Evolutionary conservation across 2,113 vertebrate species (phyloP).

Genomic region (Rattus norvegicus): DNA sequence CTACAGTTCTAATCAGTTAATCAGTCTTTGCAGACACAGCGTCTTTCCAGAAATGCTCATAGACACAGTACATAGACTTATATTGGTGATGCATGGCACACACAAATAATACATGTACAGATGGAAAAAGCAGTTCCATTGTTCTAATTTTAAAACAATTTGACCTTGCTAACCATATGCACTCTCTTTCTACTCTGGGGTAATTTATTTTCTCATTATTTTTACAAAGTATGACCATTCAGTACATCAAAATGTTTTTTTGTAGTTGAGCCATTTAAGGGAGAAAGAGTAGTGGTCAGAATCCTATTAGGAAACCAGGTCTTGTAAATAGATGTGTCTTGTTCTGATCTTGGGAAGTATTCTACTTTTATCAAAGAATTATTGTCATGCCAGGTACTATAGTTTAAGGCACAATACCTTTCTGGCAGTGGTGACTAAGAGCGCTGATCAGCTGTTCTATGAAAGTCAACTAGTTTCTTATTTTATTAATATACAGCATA

Average conservation of each 20-base stretch:
- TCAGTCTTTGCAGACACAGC: background rate
- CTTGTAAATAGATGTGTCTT: background rate
- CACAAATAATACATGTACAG: background rate
- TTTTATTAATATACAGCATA: background rate
- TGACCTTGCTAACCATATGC: background rate
- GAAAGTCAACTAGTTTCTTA: background rate
- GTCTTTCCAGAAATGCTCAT: background rate
- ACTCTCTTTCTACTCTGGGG: background rate
- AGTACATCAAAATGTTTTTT: slow-evolving; percentile 8
- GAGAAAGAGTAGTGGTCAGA: background rate
- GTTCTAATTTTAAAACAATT: background rate
- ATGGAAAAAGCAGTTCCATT: background rate
- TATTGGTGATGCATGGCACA: background rate
- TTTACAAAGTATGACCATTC: background rate
- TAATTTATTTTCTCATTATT: background rate
- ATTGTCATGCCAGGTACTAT: background rate
- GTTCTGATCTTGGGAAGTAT: background rate
- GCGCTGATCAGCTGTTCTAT: background rate
- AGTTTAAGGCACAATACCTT: background rate
- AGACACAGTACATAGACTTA: background rate
- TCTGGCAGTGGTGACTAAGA: background rate
- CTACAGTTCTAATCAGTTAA: background rate
- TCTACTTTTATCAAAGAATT: background rate
- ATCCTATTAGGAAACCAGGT: background rate
- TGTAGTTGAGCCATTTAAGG: background rate